These are phyloP conservation scores for Poecilia velifera DNA, from an alignment of 2,797 vertebrate species.

Conservation along the genomic window DNA sequence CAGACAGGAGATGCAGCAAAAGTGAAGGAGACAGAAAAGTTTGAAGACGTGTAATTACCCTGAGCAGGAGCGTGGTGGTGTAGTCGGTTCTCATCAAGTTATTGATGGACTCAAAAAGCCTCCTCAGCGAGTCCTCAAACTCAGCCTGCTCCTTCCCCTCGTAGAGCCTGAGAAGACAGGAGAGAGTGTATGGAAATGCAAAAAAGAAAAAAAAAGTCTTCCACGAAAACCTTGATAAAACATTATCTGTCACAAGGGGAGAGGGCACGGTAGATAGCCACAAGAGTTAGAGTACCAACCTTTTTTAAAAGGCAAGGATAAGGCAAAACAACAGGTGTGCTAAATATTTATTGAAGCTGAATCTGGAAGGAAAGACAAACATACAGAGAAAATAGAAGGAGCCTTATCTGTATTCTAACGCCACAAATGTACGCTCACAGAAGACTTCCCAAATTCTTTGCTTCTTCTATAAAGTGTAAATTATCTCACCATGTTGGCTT, in stretches of 20 bases:
- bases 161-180: conserved; percentile 83
- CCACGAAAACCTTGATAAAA: neutral
- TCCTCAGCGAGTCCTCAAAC: conserved; percentile 94
- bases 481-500: conserved; percentile 18
- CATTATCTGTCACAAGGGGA: neutral
- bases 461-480: neutral
- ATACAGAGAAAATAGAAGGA: neutral
- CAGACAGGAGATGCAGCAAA: neutral
- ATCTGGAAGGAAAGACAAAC: neutral
- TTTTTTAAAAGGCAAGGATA: conserved; percentile 9
- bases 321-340: conserved; percentile 14
- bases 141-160: conserved; percentile 95
- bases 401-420: neutral
- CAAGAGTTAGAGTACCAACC: neutral
- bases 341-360: conserved; percentile 16
- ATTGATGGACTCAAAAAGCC: conserved; percentile 97
- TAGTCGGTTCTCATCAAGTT: conserved; percentile 92
- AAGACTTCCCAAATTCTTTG: neutral
- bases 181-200: conserved; percentile 20
- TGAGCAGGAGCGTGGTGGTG: conserved; percentile 88
- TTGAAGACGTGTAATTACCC: conserved; percentile 78
- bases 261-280: neutral
- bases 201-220: neutral
- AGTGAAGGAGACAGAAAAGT: neutral
- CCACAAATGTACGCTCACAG: neutral